phyloP scores from a whole-genome alignment of 2,888 invertebrate species.

The Merodon equestris region DNA sequence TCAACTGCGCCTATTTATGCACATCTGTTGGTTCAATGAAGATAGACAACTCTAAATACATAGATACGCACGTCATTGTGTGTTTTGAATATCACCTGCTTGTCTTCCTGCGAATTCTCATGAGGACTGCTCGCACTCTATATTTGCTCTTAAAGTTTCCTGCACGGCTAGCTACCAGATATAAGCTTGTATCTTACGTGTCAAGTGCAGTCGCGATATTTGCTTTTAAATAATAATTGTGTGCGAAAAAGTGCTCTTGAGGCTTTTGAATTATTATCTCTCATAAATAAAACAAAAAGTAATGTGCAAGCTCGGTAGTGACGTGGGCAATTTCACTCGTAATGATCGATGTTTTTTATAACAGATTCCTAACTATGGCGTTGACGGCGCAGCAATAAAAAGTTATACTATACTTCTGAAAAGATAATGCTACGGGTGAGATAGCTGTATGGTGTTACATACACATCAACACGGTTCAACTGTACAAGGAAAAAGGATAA shows the following conservation, averaged over 20 bases:
- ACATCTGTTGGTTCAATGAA: too few relatives aligned
- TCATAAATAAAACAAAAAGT: conserved; percentile 44
- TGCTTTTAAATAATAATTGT: conserved; percentile 6
- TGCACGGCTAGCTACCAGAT: conserved; percentile 4
- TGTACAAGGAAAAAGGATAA: too few relatives aligned
- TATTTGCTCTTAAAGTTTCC: conserved; percentile 17
- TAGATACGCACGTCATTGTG: too few relatives aligned
- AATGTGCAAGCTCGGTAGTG: conserved; percentile 27
- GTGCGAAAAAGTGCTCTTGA: conserved; percentile 9
- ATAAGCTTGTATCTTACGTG: conserved; percentile 7
- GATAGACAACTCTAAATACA: too few relatives aligned
- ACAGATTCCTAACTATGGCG: conserved; percentile 19
- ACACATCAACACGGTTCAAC: too few relatives aligned
- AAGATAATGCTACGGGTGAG: conserved; percentile 42
- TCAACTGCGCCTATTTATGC: too few relatives aligned
- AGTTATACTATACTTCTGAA: conserved; percentile 41
- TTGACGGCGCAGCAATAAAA: conserved; percentile 41
- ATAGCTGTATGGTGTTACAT: conserved; percentile 23
- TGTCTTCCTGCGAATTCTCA: too few relatives aligned
- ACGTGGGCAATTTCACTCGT: conserved; percentile 33
- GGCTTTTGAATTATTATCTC: conserved; percentile 35
- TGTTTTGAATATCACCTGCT: too few relatives aligned
- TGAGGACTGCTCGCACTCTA: too few relatives aligned
- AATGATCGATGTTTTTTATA: conserved; percentile 25
- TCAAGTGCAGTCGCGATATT: conserved; percentile 36